Base-by-base conservation (phyloP, 2,888 invertebrate species). In the Meloe dianella region DNA sequence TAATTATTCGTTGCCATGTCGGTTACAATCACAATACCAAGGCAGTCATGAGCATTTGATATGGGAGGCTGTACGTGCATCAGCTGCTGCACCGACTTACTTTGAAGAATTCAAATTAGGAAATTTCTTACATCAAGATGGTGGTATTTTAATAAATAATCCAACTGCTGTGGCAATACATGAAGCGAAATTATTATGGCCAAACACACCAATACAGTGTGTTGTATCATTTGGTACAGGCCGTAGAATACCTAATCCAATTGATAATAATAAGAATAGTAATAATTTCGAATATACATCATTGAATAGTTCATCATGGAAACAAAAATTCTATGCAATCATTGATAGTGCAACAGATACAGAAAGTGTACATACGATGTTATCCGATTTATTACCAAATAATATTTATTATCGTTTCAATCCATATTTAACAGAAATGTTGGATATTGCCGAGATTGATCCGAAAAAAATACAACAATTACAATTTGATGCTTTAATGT, bases 71-170 rank as follows among this genome's bases (percentile, higher is more conserved):
- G 91, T 94, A 29, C 85, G 95, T 73, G 96, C 96, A 0, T 95
- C 95, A 0, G 93, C 95, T 56, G 96, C 96, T 57, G 96, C 96
- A 6, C 97, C 96, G 2, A 93, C 94, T 0, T 96, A 95, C 85
- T 97, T 95, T 85, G 90, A 92, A 79, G 96, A 95, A 83, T 92
- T 90, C 79, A 86, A 87, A 71, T 85, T 91, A 22, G 89, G 89
- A 64, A 90, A 90, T 10, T 86, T 88, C 74, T 82, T 93, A 73
- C 91, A 91, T 78, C 91, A 91, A 85, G 73, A 69, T 64, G 47
- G 41, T 71, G 95, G 96, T 32, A 89, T 95, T 75, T 85, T 95
- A 82, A 90, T 91, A 14, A 96, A 96, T 85, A 97, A 96, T 84
- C 96, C 96, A 0, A 90, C 94, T 10, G 94, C 93, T 2, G 89